phyloP scores from a whole-genome alignment of 2,797 vertebrate genomes.

The Tinamus major region DNA sequence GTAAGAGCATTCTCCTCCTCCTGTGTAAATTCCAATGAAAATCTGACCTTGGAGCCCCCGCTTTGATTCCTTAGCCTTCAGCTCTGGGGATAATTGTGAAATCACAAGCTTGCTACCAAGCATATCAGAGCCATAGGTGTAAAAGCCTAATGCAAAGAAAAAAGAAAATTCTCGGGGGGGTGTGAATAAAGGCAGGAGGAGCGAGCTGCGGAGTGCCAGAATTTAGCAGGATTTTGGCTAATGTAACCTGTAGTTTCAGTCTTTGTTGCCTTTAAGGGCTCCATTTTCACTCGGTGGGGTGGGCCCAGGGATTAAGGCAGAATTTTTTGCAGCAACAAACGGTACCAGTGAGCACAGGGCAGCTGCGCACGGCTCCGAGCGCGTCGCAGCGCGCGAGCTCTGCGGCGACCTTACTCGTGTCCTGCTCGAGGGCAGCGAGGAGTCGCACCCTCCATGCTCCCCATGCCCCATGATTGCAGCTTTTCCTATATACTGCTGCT shows the following conservation, averaged over 20 bases:
- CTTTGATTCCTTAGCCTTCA: not conserved
- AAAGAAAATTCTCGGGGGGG: not conserved
- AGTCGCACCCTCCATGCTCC: too few species aligned
- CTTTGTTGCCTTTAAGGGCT: not conserved
- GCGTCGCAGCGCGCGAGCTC: not conserved
- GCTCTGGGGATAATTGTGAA: not conserved
- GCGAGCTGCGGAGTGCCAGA: accelerated
- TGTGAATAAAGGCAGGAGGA: not conserved
- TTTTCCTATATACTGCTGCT: not conserved
- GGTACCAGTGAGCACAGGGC: too few species aligned
- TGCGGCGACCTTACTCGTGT: not conserved
- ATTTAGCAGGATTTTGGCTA: not conserved
- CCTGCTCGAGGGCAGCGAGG: not conserved
- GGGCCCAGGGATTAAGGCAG: not conserved
- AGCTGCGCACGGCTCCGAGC: too few species aligned
- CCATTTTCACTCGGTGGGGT: not conserved
- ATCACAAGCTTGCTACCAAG: not conserved
- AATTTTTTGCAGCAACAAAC: too few species aligned
- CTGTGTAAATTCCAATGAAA: not conserved
- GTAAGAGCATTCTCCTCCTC: not conserved
- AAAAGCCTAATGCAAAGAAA: not conserved
- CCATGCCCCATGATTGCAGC: accelerated
- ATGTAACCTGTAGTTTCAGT: not conserved
- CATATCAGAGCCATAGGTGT: not conserved
- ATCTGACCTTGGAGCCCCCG: not conserved